phyloP scores from a whole-genome alignment of 2,888 invertebrate genomes.

The Colostygia pectinataria region DNA sequence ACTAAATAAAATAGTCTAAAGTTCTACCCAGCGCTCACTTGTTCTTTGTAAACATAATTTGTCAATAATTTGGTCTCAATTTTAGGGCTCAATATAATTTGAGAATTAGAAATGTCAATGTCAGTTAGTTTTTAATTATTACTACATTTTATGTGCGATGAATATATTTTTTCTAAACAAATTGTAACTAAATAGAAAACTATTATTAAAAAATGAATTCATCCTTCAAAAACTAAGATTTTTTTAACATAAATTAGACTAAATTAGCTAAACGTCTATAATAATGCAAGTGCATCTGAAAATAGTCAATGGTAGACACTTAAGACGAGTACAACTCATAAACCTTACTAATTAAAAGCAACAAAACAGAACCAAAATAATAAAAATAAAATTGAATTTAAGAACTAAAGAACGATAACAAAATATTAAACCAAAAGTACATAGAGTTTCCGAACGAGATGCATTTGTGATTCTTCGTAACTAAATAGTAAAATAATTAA shows the following conservation, averaged over 20 bases:
- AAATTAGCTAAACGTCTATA: slow-evolving; percentile 37
- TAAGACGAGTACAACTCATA: slow-evolving; percentile 40
- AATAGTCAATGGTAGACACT: slow-evolving; percentile 35
- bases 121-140: slow-evolving; percentile 21
- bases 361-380: slow-evolving; percentile 63
- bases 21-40: slow-evolving; percentile 57
- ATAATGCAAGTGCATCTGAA: slow-evolving; percentile 31
- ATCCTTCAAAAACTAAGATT: slow-evolving; percentile 23
- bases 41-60: slow-evolving; percentile 52
- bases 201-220: slow-evolving; percentile 15
- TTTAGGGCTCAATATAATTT: slow-evolving; percentile 53
- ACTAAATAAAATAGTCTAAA: slow-evolving; percentile 64
- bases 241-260: slow-evolving; percentile 32
- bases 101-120: slow-evolving; percentile 27
- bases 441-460: slow-evolving; percentile 68
- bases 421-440: slow-evolving; percentile 56
- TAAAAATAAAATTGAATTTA: slow-evolving; percentile 50
- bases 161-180: slow-evolving; percentile 27
- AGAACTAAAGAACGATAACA: slow-evolving; percentile 70
- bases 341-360: slow-evolving; percentile 60
- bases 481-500: slow-evolving; percentile 24
- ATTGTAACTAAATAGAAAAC: slow-evolving; percentile 21
- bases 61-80: slow-evolving; percentile 73
- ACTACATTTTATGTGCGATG: slow-evolving; percentile 25
- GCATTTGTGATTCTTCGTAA: slow-evolving; percentile 37